Conservation (phyloP, 2,797 vertebrate genomes). For the Anniella stebbinsi region DNA sequence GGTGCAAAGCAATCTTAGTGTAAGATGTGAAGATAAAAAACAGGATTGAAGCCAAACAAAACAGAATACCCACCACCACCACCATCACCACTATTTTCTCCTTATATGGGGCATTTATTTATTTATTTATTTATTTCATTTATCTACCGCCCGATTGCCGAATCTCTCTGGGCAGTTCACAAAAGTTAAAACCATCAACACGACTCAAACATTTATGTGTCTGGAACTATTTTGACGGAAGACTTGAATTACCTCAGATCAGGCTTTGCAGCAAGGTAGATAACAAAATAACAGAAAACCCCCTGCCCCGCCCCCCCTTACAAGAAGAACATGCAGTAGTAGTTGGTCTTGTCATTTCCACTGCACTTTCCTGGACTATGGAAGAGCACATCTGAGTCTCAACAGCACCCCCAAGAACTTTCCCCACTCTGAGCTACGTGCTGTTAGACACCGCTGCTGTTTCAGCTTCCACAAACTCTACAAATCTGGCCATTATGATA, state of each 20-base stretch:
- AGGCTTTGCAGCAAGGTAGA: background rate
- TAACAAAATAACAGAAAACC: background rate
- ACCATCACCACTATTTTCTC: background rate
- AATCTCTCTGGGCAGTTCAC: no score
- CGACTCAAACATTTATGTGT: background rate
- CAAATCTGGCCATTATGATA: background rate
- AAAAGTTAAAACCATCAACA: no score
- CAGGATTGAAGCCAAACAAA: background rate
- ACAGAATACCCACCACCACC: background rate
- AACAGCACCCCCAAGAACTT: background rate
- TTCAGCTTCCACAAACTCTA: background rate
- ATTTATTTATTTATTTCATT: no score
- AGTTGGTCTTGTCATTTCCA: background rate
- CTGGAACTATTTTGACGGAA: background rate
- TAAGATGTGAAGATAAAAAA: background rate
- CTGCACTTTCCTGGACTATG: background rate
- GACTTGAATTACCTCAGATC: background rate
- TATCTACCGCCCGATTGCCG: no score
- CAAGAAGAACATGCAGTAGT: background rate
- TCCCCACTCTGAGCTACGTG: background rate
- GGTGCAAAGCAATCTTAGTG: background rate
- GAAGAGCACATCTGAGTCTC: background rate
- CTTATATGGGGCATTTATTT: background rate
- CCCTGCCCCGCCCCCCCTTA: no score
- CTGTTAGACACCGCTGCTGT: background rate